Conservation (phyloP, 2,113 vertebrate genomes). For the Eurystomus gularis region DNA sequence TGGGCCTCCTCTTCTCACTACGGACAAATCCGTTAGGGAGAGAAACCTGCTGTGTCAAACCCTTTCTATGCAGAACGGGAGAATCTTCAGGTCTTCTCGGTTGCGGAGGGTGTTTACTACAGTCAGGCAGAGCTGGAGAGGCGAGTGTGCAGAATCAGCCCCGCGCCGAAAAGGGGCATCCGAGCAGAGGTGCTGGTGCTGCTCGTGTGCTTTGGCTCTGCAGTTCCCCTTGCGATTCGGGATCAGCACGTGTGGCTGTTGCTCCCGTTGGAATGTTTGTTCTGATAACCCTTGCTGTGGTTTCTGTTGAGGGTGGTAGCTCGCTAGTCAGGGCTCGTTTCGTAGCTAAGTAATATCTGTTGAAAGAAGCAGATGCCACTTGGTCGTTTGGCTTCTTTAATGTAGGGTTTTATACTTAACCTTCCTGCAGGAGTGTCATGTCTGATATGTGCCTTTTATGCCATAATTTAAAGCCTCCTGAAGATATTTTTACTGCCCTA, state of each 20-base stretch:
- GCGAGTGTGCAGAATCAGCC: background rate
- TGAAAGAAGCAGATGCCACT: background rate
- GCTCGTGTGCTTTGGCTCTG: background rate
- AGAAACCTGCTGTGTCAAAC: background rate
- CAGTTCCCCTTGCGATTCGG: background rate
- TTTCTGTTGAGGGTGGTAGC: background rate
- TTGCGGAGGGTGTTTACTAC: background rate
- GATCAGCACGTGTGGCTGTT: background rate
- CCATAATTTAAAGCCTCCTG: background rate
- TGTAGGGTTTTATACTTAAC: background rate
- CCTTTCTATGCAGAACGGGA: background rate
- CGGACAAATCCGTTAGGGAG: background rate
- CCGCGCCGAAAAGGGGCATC: fast-evolving
- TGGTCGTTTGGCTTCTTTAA: background rate
- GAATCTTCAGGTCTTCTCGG: background rate
- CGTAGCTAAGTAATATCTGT: background rate
- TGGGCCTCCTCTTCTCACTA: background rate
- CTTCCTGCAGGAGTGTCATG: background rate
- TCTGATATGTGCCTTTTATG: background rate
- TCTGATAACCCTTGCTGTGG: background rate
- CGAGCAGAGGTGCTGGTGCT: background rate
- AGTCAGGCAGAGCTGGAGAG: background rate
- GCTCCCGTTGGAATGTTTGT: background rate
- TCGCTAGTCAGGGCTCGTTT: background rate
- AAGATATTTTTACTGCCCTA: background rate